These are phyloP conservation scores for Ditula angustiorana DNA, from an alignment of 2,888 invertebrate species.

Conservation along the genomic window DNA sequence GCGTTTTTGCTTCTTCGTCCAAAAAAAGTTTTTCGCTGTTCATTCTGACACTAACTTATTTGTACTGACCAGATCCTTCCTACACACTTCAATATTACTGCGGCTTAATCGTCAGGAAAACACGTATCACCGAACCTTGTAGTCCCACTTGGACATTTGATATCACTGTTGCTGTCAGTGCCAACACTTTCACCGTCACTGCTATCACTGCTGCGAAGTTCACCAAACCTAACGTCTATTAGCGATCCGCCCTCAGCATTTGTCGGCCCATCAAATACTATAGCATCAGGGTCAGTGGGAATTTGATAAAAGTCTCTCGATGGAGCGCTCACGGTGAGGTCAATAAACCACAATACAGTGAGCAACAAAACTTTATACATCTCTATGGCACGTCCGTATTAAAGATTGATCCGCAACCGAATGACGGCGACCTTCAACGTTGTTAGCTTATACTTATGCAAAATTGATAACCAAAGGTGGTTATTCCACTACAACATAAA, in stretches of 20 bases:
- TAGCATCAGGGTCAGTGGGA: constrained; percentile 56
- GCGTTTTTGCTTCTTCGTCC: background rate
- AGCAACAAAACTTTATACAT: constrained; percentile 1
- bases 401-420: background rate
- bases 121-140: constrained; percentile 47
- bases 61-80: background rate
- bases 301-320: constrained; percentile 51
- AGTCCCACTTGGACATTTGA: constrained; percentile 52
- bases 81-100: background rate
- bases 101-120: constrained; percentile 50
- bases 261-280: constrained; percentile 67
- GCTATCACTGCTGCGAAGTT: background rate
- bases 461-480: constrained; percentile 1
- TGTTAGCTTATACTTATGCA: background rate
- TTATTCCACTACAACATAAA: background rate
- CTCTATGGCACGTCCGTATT: background rate
- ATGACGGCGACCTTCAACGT: background rate
- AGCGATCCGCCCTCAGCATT: constrained; percentile 52
- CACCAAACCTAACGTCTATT: constrained; percentile 11
- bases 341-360: background rate
- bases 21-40: background rate
- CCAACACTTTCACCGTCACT: background rate
- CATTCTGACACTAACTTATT: background rate
- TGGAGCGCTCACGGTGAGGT: constrained; percentile 11
- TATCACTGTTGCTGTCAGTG: constrained; percentile 25